These are phyloP conservation scores for Philaethria dido DNA, from an alignment of 2,888 invertebrate genomes.

Conservation along the genomic window DNA sequence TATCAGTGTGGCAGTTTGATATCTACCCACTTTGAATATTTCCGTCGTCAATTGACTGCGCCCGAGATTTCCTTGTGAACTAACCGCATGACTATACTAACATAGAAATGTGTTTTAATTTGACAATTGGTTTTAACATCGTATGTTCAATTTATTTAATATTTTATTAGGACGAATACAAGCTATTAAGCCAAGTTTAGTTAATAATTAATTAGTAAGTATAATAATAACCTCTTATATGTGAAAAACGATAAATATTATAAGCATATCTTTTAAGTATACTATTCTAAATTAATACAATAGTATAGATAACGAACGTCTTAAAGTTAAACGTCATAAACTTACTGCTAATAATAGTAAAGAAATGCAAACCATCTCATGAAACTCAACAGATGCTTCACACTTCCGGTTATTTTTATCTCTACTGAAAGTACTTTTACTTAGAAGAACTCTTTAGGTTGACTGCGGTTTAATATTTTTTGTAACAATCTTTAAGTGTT, in stretches of 20 bases:
- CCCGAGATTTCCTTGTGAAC: conserved; percentile 78
- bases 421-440: conserved; percentile 37
- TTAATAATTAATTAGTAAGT: not conserved
- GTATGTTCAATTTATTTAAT: not conserved
- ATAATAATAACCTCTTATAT: too few species aligned
- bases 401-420: conserved; percentile 53
- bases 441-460: conserved; percentile 27
- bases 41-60: conserved; percentile 67
- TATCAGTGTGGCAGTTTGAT: conserved; percentile 54
- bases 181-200: not conserved
- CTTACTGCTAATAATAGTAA: conserved; percentile 42
- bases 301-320: not conserved
- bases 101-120: conserved; percentile 35
- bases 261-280: not conserved
- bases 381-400: conserved; percentile 50
- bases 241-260: not conserved
- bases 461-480: conserved; percentile 6
- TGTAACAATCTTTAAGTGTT: not conserved
- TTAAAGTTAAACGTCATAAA: conserved; percentile 27
- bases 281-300: not conserved
- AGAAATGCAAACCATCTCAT: conserved; percentile 39
- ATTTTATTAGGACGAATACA: not conserved
- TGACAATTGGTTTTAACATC: conserved; percentile 37
- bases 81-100: conserved; percentile 87
- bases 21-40: conserved; percentile 67